A percentile compares a stretch with the other conserved stretches of the same genome.
Conservation (phyloP, 2,113 vertebrate species). For the Panurus biarmicus region DNA sequence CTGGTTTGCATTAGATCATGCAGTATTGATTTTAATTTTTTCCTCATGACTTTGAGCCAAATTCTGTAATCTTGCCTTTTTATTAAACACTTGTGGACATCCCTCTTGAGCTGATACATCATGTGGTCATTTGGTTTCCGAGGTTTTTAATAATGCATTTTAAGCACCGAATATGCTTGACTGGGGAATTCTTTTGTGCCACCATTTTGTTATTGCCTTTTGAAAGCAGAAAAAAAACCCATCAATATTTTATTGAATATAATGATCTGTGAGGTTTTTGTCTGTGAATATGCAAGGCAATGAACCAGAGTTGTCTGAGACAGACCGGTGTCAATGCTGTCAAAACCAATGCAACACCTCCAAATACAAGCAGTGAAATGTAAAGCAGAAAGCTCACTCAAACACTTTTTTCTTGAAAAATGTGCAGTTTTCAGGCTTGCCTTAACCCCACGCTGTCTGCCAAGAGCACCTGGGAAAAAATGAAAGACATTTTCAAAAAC, state of each 20-base stretch:
- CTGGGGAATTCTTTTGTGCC: background rate
- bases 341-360: background rate
- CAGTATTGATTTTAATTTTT: background rate
- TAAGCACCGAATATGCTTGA: background rate
- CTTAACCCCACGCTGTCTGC: background rate
- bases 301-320: background rate
- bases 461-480: background rate
- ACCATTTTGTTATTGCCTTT: slow-evolving; percentile 1
- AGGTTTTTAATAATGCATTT: slow-evolving; percentile 3
- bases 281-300: background rate
- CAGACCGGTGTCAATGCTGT: background rate
- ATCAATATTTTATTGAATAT: slow-evolving; percentile 43
- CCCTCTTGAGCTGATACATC: background rate
- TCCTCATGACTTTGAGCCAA: background rate
- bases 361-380: background rate
- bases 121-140: background rate
- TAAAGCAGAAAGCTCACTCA: background rate
- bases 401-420: background rate
- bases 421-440: background rate
- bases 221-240: background rate
- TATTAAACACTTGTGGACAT: background rate
- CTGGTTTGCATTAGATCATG: background rate
- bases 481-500: background rate
- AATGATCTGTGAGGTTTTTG: background rate
- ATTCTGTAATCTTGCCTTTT: background rate